phyloP scores from a whole-genome alignment of 2,113 vertebrate genomes.

The Myodes glareolus region DNA sequence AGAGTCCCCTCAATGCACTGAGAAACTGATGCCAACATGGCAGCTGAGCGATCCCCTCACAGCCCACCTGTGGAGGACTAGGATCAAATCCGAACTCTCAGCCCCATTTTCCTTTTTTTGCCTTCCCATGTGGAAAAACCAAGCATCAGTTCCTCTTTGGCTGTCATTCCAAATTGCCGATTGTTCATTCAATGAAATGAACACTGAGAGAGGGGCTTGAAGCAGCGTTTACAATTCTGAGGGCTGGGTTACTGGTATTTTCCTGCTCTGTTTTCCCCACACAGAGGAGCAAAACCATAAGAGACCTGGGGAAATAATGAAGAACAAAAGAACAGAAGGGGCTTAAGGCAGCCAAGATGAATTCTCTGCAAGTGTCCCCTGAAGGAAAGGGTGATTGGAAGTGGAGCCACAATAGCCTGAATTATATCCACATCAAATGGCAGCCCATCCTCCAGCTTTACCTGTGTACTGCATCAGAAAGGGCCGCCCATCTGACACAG shows the following conservation, averaged over 20 bases:
- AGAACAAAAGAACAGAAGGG: slow-evolving; percentile 13
- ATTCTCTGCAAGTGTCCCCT: neutral
- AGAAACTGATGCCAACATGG: neutral
- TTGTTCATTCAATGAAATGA: neutral
- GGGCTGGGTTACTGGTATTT: neutral
- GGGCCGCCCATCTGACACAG: neutral
- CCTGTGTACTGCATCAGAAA: neutral
- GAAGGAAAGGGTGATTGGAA: neutral
- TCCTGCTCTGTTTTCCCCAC: neutral
- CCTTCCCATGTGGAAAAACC: neutral
- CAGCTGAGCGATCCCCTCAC: neutral
- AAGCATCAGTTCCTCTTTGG: neutral
- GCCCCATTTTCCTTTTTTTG: neutral
- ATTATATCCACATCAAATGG: neutral
- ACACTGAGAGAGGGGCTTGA: neutral
- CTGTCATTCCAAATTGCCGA: neutral
- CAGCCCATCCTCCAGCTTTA: neutral
- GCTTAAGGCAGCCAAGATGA: slow-evolving; percentile 11
- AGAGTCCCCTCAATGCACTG: neutral
- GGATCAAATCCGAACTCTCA: neutral
- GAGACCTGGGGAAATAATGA: neutral
- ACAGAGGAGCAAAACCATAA: neutral
- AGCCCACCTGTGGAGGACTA: neutral
- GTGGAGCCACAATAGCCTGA: neutral
- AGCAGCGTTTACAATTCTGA: neutral